phyloP scores from a whole-genome alignment of 1,140 invertebrate genomes.

The Neomicropteryx cornuta region DNA sequence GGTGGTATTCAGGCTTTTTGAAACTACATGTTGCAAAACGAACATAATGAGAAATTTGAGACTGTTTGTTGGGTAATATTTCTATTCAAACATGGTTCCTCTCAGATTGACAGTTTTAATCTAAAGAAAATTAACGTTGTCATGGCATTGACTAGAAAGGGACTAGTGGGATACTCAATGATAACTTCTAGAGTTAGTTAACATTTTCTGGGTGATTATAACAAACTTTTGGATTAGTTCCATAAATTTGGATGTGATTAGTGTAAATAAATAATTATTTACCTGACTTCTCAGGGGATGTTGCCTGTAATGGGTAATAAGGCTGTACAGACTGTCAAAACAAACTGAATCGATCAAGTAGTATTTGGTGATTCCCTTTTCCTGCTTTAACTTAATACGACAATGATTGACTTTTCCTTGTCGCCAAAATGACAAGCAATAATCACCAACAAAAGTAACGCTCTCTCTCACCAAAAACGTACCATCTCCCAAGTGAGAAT shows the following conservation, averaged over 20 bases:
- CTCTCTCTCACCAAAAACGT: slow-evolving; percentile 92
- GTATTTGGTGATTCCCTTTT: slow-evolving; percentile 80
- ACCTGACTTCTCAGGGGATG: slow-evolving; percentile 77
- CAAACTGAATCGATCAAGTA: slow-evolving; percentile 81
- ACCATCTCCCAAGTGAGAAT: slow-evolving; percentile 84
- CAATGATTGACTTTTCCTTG: slow-evolving; percentile 86
- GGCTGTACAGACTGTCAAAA: slow-evolving; percentile 87
- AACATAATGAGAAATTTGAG: no score
- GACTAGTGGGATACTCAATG: no score
- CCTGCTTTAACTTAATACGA: slow-evolving; percentile 81
- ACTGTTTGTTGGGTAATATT: no score
- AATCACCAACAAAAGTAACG: slow-evolving; percentile 94
- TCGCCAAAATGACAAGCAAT: slow-evolving; percentile 90
- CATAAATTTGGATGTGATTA: slow-evolving; percentile 3
- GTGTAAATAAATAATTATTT: slow-evolving; percentile 14
- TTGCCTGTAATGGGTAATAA: slow-evolving; percentile 84
- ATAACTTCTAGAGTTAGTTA: no score
- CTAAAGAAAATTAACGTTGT: no score
- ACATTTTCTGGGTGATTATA: neutral
- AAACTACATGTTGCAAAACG: no score
- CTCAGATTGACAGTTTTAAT: no score
- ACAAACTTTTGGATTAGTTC: neutral
- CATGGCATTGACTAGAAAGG: no score
- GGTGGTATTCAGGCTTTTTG: no score
- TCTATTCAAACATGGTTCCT: no score